A percentile compares a stretch with the other conserved stretches of the same genome.
Conservation (phyloP, 1,140 invertebrate genomes). For the Drosophila saltans region DNA sequence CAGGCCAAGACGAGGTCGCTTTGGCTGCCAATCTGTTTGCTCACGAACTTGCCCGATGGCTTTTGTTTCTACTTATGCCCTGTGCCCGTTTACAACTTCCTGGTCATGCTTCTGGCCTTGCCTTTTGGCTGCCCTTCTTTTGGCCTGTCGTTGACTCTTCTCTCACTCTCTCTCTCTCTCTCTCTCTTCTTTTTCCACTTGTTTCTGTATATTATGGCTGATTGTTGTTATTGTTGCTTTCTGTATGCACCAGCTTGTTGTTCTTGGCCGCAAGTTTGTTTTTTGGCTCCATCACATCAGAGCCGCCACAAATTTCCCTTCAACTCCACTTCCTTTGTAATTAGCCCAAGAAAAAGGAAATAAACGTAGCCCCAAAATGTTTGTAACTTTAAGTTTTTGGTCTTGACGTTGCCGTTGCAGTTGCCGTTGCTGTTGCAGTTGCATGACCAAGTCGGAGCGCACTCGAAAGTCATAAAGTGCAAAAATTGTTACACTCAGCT, state of each 20-base stretch:
- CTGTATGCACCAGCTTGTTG: constrained; percentile 60
- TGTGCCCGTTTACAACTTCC: constrained; percentile 74
- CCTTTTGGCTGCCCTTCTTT: constrained; percentile 57
- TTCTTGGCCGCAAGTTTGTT: constrained; percentile 71
- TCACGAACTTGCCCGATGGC: constrained; percentile 47
- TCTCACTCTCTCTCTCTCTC: constrained; percentile 17
- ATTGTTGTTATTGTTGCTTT: constrained; percentile 52
- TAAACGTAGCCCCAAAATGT: constrained; percentile 28
- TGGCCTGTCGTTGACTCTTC: constrained; percentile 19
- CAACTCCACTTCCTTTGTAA: constrained; percentile 62
- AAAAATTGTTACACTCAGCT: constrained; percentile 81
- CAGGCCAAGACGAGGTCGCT: constrained; percentile 54
- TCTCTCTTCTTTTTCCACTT: constrained; percentile 34
- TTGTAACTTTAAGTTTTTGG: constrained; percentile 55
- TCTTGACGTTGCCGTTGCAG: constrained; percentile 50
- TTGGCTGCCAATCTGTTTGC: constrained; percentile 75
- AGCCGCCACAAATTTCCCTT: neutral
- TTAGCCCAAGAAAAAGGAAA: constrained; percentile 41
- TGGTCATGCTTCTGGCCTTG: constrained; percentile 71
- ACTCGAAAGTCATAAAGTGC: constrained; percentile 79
- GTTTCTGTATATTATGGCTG: no score
- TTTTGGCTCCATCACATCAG: constrained; percentile 52
- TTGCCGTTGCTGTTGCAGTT: constrained; percentile 54
- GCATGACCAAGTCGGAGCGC: constrained; percentile 51
- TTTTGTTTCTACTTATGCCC: constrained; percentile 42